phyloP scores from a whole-genome alignment of 2,888 invertebrate species.

The Epistrophe eligans region DNA sequence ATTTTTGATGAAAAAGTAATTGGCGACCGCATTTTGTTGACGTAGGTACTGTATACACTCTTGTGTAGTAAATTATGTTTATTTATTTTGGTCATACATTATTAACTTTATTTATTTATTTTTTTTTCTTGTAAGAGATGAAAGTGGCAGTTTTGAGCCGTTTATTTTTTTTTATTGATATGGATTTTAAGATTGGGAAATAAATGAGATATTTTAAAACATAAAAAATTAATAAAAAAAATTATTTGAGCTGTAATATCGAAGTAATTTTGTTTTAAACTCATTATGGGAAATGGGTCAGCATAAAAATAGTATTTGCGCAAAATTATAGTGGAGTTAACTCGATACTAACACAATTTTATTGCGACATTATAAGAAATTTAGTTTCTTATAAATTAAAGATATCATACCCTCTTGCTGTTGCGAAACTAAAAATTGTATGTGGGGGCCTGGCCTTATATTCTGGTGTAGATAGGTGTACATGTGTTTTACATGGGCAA shows the following conservation, averaged over 20 bases:
- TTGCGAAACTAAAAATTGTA: too few species aligned
- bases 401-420: too few species aligned
- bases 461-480: too few species aligned
- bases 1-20: conserved; percentile 46
- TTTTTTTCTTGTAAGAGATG: background rate
- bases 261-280: too few species aligned
- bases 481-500: too few species aligned
- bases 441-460: too few species aligned
- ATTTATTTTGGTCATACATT: conserved; percentile 46
- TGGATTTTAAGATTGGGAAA: background rate
- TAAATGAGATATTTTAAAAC: background rate
- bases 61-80: conserved; percentile 26
- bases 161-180: background rate
- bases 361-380: too few species aligned
- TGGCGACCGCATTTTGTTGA: conserved; percentile 34
- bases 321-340: too few species aligned
- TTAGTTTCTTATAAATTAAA: too few species aligned
- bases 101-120: conserved; percentile 12
- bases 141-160: background rate
- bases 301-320: too few species aligned
- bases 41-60: background rate
- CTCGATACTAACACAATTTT: too few species aligned
- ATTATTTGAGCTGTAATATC: background rate
- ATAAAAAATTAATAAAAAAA: background rate
- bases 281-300: too few species aligned